Conservation (phyloP, 2,113 vertebrate species). For the Bothrops jararaca region DNA sequence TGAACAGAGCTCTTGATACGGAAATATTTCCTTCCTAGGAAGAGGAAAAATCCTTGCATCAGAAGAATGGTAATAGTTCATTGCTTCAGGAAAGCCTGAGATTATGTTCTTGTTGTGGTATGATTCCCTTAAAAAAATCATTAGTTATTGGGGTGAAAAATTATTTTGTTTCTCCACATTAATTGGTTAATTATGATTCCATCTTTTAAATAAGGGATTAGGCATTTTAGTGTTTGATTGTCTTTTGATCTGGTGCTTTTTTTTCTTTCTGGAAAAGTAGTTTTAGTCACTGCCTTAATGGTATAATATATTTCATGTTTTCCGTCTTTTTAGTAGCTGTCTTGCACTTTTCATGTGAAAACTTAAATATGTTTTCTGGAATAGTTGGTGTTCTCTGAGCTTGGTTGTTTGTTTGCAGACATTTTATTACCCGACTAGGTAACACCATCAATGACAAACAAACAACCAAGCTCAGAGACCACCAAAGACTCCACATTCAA, state of each 20-base stretch:
- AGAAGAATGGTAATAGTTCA: not conserved
- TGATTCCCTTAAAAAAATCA: not conserved
- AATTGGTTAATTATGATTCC: not conserved
- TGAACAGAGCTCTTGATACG: not conserved
- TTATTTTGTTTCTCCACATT: not conserved
- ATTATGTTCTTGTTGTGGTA: not conserved
- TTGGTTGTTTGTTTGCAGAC: not conserved
- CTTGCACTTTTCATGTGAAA: not conserved
- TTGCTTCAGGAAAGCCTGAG: not conserved
- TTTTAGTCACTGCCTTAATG: not conserved
- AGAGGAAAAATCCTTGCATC: not conserved
- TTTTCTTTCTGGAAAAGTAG: not conserved
- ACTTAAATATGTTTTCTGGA: not conserved
- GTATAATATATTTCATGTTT: not conserved
- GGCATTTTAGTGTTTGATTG: not conserved
- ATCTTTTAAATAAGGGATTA: not conserved
- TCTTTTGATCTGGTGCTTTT: not conserved
- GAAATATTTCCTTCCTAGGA: not conserved
- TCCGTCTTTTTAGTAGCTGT: not conserved
- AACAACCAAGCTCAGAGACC: not conserved
- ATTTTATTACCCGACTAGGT: not conserved
- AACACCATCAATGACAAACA: not conserved
- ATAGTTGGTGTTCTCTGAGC: not conserved
- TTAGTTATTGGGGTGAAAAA: not conserved
- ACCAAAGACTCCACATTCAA: not conserved